Evolutionary conservation across 64 coral and sea anemone species (phyloP).

Genomic region (Montipora capricornis): DNA sequence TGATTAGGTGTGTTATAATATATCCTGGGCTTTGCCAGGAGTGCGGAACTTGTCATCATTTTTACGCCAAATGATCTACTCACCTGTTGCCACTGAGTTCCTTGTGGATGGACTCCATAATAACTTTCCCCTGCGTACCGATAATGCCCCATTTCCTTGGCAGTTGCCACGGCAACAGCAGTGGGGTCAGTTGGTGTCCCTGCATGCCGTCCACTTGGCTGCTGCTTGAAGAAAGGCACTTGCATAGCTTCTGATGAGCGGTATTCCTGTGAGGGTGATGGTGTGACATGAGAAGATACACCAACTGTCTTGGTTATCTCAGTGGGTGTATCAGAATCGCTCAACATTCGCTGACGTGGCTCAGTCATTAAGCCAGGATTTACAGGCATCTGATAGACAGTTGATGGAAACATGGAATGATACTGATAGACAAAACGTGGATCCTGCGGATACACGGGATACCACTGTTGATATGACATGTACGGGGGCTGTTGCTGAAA

Average conservation of each 20-base stretch:
- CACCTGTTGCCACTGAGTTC: slow-evolving; percentile 94
- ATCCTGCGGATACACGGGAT: slow-evolving; percentile 79
- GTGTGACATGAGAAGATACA: slow-evolving; percentile 8
- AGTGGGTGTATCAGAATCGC: slow-evolving; percentile 34
- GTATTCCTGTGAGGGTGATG: slow-evolving; percentile 66
- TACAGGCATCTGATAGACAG: slow-evolving; percentile 76
- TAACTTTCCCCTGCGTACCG: slow-evolving; percentile 74
- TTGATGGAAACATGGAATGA: slow-evolving; percentile 69
- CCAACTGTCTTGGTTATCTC: slow-evolving; percentile 42
- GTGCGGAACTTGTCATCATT: neutral
- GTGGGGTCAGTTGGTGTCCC: slow-evolving; percentile 90
- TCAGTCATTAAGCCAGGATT: slow-evolving; percentile 44
- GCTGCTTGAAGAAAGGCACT: slow-evolving; percentile 44
- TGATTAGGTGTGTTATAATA: neutral
- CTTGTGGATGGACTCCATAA: slow-evolving; percentile 87
- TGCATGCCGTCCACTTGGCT: slow-evolving; percentile 5
- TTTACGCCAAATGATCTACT: neutral
- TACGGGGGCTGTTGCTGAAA: slow-evolving; percentile 64
- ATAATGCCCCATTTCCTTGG: slow-evolving; percentile 84
- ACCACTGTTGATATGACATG: slow-evolving; percentile 86
- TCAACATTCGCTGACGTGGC: slow-evolving; percentile 44
- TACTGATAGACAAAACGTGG: slow-evolving; percentile 89
- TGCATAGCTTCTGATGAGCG: slow-evolving; percentile 44
- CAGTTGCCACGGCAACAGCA: slow-evolving; percentile 89
- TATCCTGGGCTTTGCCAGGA: too few relatives aligned